Evolutionary conservation across 2,113 vertebrate genomes (phyloP), one percentile per base, ranked within the genome.

Genomic region (Rhegmatorhina hoffmannsi): DNA sequence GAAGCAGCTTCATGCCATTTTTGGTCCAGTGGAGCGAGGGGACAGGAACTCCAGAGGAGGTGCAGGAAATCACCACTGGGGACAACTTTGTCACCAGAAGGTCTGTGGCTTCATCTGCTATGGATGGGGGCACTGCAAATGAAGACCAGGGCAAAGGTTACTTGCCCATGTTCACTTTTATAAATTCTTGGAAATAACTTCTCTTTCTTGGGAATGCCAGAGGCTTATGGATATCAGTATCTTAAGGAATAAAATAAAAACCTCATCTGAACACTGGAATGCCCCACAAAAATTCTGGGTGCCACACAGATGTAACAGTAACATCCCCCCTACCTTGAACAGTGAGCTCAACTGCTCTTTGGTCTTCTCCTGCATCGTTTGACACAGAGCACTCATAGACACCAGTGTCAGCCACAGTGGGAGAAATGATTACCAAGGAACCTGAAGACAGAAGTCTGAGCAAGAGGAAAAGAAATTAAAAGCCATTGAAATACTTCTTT

Each of bases 41-140:
- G 47, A 90, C 9, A 1, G 99, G 99, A 78, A 99, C 98, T 3
- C 99, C 99, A 3, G 98, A 98, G 2, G 98, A 98, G 2, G 98
- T 98, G 95, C 99, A 99, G 63, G 98, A 97, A 34, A 99, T 98
- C 38, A 99, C 80, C 18, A 98, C 97, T 9, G 99, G 98, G 90
- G 98, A 98, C n/a, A 98, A 94, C 85, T 95, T 99, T 91, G 97
- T 99, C 23, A 99, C 98, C 58, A 98, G 85, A 13, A 99, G 92
- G 90, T 99, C 98, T 9, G 98, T 98, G 59, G 98, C 98, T 95
- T 99, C 99, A 95, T 99, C 99, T 63, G 99, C 99, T 96, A 99
- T 99, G 34, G 99, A 98, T 23, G 99, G 99, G 89, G 99, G 99
- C 93, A 99, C 99, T 99, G 53, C 40, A 96, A 87, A 93, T 21